Base-by-base conservation (phyloP, 2,113 vertebrate species). In the Fulica atra region DNA sequence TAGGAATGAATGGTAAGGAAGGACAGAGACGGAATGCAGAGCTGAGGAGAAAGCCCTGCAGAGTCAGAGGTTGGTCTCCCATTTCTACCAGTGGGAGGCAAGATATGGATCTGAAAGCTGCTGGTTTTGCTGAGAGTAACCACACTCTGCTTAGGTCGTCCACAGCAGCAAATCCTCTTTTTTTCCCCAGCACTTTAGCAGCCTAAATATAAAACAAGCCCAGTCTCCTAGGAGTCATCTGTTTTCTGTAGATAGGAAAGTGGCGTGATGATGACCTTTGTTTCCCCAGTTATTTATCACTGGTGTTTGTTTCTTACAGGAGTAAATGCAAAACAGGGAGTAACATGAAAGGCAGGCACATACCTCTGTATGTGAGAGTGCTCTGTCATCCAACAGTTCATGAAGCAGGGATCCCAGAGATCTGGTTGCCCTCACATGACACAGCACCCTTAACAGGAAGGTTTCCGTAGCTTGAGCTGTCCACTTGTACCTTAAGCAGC, bases 151-250 rank as follows among this genome's bases (percentile, higher is more conserved):
- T 69, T 53, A n/a, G 24, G 6, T 48, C 3, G 1, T 6, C 5
- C 3, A 7, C 6, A 68, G 38, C 7, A 85, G 8, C 16, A 64
- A 29, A 4, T 36, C 33, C 2, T 0, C 2, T 5, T 31, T 4
- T 12, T 12, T 81, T 59, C 59, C 36, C 15, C 31, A 80, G 53
- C 54, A 10, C 3, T 63, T 91, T 23, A 68, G 38, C 23, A 74
- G 11, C 6, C 19, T 0, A 0, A 25, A 8, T 46, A 35, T 46
- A 29, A 88, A 72, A 23, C 35, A 53, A 19, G 74, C 10, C 31
- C 6, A 54, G 6, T 33, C n/a, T 81, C 17, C 29, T 51, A 13
- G 17, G 23, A 9, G 2, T 42, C 16, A 15, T 6, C 16, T 60
- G 31, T 35, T 54, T 46, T 46, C 19, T 51, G 2, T 28, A 40